These are phyloP conservation scores for Crambe crambe DNA, from an alignment of 37 sponge, comb jelly and placozoan genomes.

Conservation along the genomic window DNA sequence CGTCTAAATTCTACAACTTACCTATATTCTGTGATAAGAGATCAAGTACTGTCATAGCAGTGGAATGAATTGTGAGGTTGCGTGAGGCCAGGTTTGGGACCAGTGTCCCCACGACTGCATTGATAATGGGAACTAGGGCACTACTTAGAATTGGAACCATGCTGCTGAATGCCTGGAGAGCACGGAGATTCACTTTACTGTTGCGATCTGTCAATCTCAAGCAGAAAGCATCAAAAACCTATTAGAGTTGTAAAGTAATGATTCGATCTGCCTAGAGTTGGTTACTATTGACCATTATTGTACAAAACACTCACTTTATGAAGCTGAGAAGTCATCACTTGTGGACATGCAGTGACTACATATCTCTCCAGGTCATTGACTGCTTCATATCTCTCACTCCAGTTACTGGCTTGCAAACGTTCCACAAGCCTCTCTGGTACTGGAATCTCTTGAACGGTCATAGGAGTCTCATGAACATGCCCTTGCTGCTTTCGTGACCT, in stretches of 20 bases:
- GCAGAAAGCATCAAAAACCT: constrained; percentile 85
- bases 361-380: constrained; percentile 50
- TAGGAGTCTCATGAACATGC: neutral
- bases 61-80: constrained; percentile 56
- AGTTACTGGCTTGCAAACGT: constrained; percentile 54
- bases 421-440: constrained; percentile 47
- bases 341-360: constrained; percentile 22
- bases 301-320: constrained; percentile 35
- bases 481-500: neutral
- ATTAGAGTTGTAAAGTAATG: neutral
- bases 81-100: constrained; percentile 72
- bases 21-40: constrained; percentile 65
- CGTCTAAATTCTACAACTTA: neutral
- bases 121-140: constrained; percentile 51
- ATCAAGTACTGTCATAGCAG: constrained; percentile 66
- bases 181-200: constrained; percentile 86
- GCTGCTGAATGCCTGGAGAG: constrained; percentile 69
- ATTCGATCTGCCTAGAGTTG: neutral
- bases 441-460: neutral
- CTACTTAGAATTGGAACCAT: constrained; percentile 71
- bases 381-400: constrained; percentile 74
- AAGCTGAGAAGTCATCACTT: constrained; percentile 26
- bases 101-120: constrained; percentile 57
- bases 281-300: neutral
- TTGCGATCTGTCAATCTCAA: constrained; percentile 82